Base-by-base conservation (phyloP, 2,888 invertebrate genomes). In the Drosophila pseudotalamancana region DNA sequence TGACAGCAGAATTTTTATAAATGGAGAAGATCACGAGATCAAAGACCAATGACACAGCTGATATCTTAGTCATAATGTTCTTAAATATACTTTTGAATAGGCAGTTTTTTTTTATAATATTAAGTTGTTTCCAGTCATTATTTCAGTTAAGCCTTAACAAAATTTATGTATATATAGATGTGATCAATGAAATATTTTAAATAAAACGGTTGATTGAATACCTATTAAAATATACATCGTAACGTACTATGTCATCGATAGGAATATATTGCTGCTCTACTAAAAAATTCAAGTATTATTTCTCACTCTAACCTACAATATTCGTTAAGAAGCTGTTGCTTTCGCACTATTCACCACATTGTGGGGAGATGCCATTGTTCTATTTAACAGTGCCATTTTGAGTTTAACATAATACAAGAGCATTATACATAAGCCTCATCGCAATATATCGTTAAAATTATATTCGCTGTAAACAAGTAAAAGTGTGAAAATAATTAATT, bases 371-470 rank as follows among this genome's bases (percentile, higher is more conserved):
- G 27, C 18, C 8, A 29, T 23, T 12, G 5, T 19, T 11, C 4
- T n/a, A 2, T 11, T 6, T 11, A 35, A 42, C 35, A 51, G 32
- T 42, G 27, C 40, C 49, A 65, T 51, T 45, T 50, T 40, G 65
- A 65, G 65, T 21, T 35, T 70, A 69, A 59, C 69, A 70, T 63
- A 18, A 39, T 42, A 42, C 11, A 6, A 14, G 6, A 3, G 3
- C 19, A 12, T 5, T n/a, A 3, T 11, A 14, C 5, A 4, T 19
- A n/a, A n/a, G 39, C 39, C 21, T 14, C 9, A 25, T 6, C 1
- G 18, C 45, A 48, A 63, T 42, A 46, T 14, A 12, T 29, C 6
- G 6, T 4, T 6, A 16, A 19, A 29, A 11, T 1, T 18, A 18
- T 5, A 40, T 3, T 16, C 11, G 2, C 0, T 43, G 9, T 9